A percentile compares a stretch with the other conserved stretches of the same genome.
Evolutionary conservation across 2,797 vertebrate genomes (phyloP).

Genomic region (Characodon lateralis): DNA sequence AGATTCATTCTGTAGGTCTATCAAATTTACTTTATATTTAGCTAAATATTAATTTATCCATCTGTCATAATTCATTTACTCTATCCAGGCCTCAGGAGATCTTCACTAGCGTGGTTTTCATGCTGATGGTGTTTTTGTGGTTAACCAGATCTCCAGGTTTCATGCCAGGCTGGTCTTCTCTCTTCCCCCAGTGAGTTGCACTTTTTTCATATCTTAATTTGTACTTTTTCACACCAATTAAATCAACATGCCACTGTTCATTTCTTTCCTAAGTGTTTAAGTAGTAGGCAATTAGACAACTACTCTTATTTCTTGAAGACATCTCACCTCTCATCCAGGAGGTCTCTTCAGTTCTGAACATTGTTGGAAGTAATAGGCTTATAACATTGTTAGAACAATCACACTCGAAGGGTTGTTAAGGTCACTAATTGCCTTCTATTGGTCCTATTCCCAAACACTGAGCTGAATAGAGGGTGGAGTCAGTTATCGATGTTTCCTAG

Average conservation of each 20-base stretch:
- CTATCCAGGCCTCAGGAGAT: constrained; percentile 86
- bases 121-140: constrained; percentile 89
- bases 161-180: constrained; percentile 87
- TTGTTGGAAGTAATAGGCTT: not conserved
- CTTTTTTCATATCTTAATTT: not conserved
- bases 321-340: not conserved
- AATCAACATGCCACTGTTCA: not conserved
- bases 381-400: no score
- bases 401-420: no score
- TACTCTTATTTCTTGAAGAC: not conserved
- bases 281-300: not conserved
- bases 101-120: constrained; percentile 85
- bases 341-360: not conserved
- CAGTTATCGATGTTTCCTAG: no score
- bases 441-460: no score
- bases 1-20: accelerated
- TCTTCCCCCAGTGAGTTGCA: constrained; percentile 86
- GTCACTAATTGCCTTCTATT: no score
- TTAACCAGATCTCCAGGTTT: constrained; percentile 91
- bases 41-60: not conserved
- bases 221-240: not conserved
- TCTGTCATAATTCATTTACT: not conserved
- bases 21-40: not conserved
- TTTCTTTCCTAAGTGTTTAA: not conserved
- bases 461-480: no score